Evolutionary conservation across 2,888 invertebrate species (phyloP).

Genomic region (Drosophila setosimentum): DNA sequence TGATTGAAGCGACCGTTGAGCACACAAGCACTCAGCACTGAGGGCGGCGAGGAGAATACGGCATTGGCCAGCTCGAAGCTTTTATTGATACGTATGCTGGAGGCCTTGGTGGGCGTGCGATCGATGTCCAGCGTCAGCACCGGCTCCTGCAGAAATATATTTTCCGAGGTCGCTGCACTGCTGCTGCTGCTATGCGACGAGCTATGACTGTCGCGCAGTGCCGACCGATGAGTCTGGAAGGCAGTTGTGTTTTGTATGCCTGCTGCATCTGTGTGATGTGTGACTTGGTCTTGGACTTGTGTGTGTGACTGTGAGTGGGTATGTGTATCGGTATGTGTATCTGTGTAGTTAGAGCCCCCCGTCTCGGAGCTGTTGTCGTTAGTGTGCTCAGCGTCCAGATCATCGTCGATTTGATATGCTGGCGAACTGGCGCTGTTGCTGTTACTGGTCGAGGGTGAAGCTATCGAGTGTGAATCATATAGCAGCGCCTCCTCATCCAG

Average conservation of each 20-base stretch:
- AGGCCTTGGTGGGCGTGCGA: conserved; percentile 84
- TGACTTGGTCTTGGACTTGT: conserved; percentile 13
- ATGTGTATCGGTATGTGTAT: conserved; percentile 6
- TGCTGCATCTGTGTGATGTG: conserved; percentile 14
- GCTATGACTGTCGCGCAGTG: conserved; percentile 78
- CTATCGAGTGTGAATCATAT: conserved; percentile 52
- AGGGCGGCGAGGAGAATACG: conserved; percentile 83
- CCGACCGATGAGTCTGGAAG: conserved; percentile 67
- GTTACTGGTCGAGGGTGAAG: conserved; percentile 44
- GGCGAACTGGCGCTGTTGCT: conserved; percentile 49
- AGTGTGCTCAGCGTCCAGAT: conserved; percentile 42
- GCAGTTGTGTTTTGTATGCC: conserved; percentile 26
- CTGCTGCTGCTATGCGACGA: conserved; percentile 74
- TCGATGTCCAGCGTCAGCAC: conserved; percentile 84
- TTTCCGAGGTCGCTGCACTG: conserved; percentile 74
- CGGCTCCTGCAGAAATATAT: conserved; percentile 85
- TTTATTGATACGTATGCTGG: conserved; percentile 84
- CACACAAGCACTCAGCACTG: conserved; percentile 63
- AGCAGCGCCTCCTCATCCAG: conserved; percentile 59
- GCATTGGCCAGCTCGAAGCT: conserved; percentile 81
- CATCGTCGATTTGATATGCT: conserved; percentile 52
- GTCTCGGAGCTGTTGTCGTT: conserved; percentile 30
- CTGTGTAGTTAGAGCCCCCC: conserved; percentile 29
- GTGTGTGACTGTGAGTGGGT: conserved; percentile 14
- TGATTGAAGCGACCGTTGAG: conserved; percentile 84